Evolutionary conservation across 1,140 invertebrate species (phyloP), one percentile per base, ranked within the genome.

Genomic region (Zaprionus tsacasi): DNA sequence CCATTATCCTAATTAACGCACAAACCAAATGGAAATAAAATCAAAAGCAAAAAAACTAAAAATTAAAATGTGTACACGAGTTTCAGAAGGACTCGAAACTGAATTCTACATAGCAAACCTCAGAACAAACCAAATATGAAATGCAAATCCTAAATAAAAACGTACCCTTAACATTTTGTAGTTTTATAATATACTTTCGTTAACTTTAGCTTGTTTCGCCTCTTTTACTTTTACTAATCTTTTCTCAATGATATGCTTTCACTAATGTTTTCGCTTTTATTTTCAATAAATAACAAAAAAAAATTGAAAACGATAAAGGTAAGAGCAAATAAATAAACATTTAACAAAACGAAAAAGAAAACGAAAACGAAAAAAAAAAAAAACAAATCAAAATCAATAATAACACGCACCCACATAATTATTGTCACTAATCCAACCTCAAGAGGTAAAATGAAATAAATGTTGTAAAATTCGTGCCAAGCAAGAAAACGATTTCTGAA

Each of bases 381-480:
- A 64, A 81, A 59, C 40, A 77, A 72, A 72, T 73, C 75, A 88
- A 77, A 77, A 77, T 64, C 35, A 77, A 73, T 61, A 45, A 59
- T 54, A 72, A 72, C 40, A 70, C 60, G 67, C 72, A 75, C 72
- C 36, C 59, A 70, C 52, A 75, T 70, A 60, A 65, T 50, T 45
- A 54, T 55, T 70, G 54, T 60, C 50, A 72, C 21, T 72, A 68
- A 65, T 55, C 12, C 67, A 63, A 45, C 63, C 64, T 67, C 38
- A 58, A 74, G 55, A 76, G 69, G 58, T 81, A 79, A 78, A 79
- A 78, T 56, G 67, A 67, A 68, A 79, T 85, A 73, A 80, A 89
- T 85, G 81, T 81, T 85, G 86, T 89, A 89, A 89, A 89, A 79
- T 79, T 89, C 79, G 86, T 89, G 85, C 85, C 85, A 89, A 88